Conservation (phyloP, 2,888 invertebrate species). For the Eristalis pertinax region DNA sequence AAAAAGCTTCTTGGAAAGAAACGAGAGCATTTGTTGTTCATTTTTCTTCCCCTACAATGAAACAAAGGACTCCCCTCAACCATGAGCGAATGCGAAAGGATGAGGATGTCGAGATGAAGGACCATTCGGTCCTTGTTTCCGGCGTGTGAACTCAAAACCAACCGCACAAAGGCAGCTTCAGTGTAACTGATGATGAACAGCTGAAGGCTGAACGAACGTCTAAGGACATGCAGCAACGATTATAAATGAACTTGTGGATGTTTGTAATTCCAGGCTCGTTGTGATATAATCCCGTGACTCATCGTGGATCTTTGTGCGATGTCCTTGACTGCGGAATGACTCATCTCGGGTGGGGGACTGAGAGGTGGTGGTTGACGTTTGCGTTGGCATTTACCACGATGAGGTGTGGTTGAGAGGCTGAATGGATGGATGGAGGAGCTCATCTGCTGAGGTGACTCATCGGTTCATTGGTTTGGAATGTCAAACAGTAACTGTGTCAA, state of each 20-base stretch:
- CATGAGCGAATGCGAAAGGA: neutral
- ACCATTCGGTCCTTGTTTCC: neutral
- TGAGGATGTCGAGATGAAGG: neutral
- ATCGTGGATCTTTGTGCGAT: neutral
- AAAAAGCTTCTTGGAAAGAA: neutral
- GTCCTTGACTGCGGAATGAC: neutral
- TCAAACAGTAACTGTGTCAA: too few species aligned
- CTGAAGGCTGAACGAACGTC: neutral
- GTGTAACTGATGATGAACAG: neutral
- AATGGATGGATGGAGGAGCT: neutral
- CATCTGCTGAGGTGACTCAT: too few species aligned
- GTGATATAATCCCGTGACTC: neutral
- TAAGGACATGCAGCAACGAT: neutral
- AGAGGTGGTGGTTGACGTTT: neutral
- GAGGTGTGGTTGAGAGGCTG: neutral
- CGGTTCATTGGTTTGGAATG: too few species aligned
- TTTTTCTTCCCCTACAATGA: neutral
- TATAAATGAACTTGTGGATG: neutral
- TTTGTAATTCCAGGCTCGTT: neutral
- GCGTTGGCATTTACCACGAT: neutral
- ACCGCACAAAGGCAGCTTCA: neutral
- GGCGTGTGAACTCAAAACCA: neutral
- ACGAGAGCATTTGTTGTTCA: too few species aligned
- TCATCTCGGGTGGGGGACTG: neutral
- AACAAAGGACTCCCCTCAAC: neutral